Evolutionary conservation across 2,797 vertebrate species (phyloP), one percentile per base, ranked within the genome.

Genomic region (Meda fulgida): DNA sequence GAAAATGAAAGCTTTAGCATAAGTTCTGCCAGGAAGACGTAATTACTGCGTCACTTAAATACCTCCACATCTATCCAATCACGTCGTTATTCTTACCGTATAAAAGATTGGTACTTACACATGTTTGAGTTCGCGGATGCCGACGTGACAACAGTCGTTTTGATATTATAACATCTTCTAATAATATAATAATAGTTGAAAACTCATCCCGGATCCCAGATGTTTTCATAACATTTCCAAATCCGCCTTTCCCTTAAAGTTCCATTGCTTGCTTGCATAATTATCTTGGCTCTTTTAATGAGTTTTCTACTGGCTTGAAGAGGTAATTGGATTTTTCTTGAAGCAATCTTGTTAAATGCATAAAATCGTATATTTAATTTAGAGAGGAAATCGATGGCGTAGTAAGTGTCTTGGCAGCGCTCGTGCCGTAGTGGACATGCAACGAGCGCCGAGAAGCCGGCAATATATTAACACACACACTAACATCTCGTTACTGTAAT

Each of bases 351-450:
- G 86, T 92, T 87, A 92, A 91, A 89, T 87, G 86, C 88, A 88
- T 86, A 86, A 92, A 90, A 90, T 92, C 89, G 87, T 90, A 88
- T 91, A 90, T 92, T 91, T 92, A 89, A 91, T 91, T 91, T 79
- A 63, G 81, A 87, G 83, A 88, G 89, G 86, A 92, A 89, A 90
- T 90, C 91, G 86, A 92, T 91, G 86, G 84, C 69, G 48, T 84
- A 83, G 87, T 76, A 84, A 84, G 84, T 71, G 66, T 78, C 38
- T 84, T 81, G 72, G 69, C 53, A 76, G 73, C 70, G 38, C 84
- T 83, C 18, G 14, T 53, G 79, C 71, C 19, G 53, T 69, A 78
- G 23, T 72, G 29, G 46, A 77, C 81, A 80, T 69, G 48, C 48
- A 72, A 60, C 21, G 3, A 73, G 65, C 14, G 8, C 76, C 29